Evolutionary conservation across 1,140 invertebrate genomes (phyloP).

Genomic region (Drosophila funebris): DNA sequence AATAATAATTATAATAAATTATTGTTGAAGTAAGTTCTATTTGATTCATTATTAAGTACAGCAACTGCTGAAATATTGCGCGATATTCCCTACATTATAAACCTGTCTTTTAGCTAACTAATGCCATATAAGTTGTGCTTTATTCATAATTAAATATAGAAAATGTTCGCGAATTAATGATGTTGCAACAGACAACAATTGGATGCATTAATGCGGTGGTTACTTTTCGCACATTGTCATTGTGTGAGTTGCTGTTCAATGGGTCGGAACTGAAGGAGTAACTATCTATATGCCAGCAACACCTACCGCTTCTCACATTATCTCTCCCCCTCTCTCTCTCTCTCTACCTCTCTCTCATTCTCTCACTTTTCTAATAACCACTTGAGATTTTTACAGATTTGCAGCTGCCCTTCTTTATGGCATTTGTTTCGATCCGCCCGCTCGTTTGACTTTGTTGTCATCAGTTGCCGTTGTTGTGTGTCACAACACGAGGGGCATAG

Average conservation of each 20-base stretch:
- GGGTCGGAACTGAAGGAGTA: slow-evolving; percentile 63
- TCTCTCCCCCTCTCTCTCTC: not conserved
- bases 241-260: slow-evolving; percentile 52
- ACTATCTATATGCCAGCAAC: slow-evolving; percentile 15
- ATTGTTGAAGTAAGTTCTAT: too few species aligned
- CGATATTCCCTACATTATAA: too few species aligned
- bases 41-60: too few species aligned
- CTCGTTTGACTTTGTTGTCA: slow-evolving; percentile 34
- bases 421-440: slow-evolving; percentile 17
- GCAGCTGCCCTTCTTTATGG: slow-evolving; percentile 26
- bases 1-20: too few species aligned
- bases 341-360: not conserved
- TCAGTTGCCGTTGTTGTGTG: slow-evolving; percentile 24
- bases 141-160: too few species aligned
- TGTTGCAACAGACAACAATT: slow-evolving; percentile 19
- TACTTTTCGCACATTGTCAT: slow-evolving; percentile 36
- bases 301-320: slow-evolving; percentile 7
- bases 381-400: slow-evolving; percentile 13
- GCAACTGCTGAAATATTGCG: too few species aligned
- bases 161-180: slow-evolving; percentile 28
- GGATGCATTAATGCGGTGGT: slow-evolving; percentile 57
- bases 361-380: not conserved
- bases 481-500: slow-evolving; percentile 44
- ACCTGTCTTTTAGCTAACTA: too few species aligned
- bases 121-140: too few species aligned